Base-by-base conservation (phyloP, 2,888 invertebrate genomes). In the Habrosyne pyritoides region DNA sequence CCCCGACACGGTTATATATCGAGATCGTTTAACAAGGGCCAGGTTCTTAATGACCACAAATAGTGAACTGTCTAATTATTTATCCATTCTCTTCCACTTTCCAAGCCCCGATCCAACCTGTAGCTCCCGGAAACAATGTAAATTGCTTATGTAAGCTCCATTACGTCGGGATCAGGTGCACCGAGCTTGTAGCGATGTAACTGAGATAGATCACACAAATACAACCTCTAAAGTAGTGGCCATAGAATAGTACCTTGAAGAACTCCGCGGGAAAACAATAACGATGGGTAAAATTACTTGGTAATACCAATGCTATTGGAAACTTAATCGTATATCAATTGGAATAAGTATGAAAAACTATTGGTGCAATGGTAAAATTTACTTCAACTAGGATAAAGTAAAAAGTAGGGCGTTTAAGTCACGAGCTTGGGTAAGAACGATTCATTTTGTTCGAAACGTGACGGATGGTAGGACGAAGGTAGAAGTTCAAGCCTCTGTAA, bases 361-460 rank as follows among this genome's bases (percentile, higher is more conserved):
- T 59, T 62, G 54, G 28, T 55, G 58, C 52, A 49, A 51, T 46
- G 10, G 30, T 57, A 63, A 60, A 73, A 64, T 55, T 65, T 63
- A 66, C 67, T 62, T n/a, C n/a, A n/a, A n/a, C n/a, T 69, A 66
- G 64, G 73, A 64, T 64, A 66, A 65, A 66, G 66, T 75, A 79
- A 83, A 84, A 86, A 84, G 81, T 84, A 79, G 85, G 79, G 75
- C 85, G 78, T 64, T 62, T 74, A 72, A 73, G 76, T 85, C 86
- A 86, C 85, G 86, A 83, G 72, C 73, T 69, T 67, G 66, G 62
- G 71, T 67, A 60, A 65, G 66, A 75, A 69, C 73, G 71, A 74
- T 77, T 79, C 64, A 49, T 70, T 67, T 77, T 74, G 76, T 80
- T 74, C 66, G 56, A 67, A 59, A 77, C 86, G 84, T 86, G 85